These are phyloP conservation scores for Hypotaenidia philippensis DNA, from an alignment of 2,797 vertebrate genomes.

Conservation along the genomic window DNA sequence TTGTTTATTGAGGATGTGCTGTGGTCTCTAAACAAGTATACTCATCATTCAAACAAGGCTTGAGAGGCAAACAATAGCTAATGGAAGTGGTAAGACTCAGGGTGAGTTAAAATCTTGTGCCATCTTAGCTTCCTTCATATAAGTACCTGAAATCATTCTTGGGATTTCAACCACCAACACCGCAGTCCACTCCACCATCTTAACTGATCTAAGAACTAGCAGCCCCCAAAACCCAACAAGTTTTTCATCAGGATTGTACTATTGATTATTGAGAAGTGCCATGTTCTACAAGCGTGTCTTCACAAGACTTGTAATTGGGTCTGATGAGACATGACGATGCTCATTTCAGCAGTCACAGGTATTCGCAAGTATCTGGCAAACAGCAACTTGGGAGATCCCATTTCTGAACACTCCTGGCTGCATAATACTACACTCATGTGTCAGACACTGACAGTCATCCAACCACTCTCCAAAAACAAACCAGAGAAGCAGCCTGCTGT, in stretches of 20 bases:
- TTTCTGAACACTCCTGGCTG: neutral
- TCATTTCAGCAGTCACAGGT: neutral
- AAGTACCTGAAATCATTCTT: neutral
- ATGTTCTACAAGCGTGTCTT: neutral
- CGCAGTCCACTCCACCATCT: fast-evolving
- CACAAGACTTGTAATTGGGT: neutral
- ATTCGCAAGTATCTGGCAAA: neutral
- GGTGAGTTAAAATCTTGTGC: neutral
- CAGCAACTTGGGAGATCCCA: neutral
- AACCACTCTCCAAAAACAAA: neutral
- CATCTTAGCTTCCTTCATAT: neutral
- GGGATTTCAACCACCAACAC: neutral
- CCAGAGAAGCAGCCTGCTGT: neutral
- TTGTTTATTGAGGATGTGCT: neutral
- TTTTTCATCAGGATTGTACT: neutral
- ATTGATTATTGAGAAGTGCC: neutral
- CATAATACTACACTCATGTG: neutral
- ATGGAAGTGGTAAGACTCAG: neutral
- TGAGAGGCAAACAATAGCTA: neutral
- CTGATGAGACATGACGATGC: neutral
- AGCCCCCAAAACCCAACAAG: neutral
- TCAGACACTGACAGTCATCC: neutral
- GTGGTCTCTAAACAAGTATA: fast-evolving
- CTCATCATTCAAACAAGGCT: neutral
- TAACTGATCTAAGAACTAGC: neutral